Evolutionary conservation across 1,140 invertebrate species (phyloP), one percentile per base, ranked within the genome.

Genomic region (Hylyphantes graminicola): DNA sequence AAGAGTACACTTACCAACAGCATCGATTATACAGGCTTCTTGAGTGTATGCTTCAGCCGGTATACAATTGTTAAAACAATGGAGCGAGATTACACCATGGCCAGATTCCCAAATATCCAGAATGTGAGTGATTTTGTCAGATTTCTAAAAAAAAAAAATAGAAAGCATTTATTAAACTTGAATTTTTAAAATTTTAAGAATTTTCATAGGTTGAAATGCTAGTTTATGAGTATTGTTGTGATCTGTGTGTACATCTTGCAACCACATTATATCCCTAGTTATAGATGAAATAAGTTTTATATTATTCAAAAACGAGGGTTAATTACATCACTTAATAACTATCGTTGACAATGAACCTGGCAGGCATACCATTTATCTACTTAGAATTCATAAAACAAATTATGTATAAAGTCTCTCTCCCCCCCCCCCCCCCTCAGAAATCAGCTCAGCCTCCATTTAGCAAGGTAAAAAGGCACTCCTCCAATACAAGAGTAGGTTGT

Each of bases 21-120:
- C 94, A 87, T 96, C 94, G 19, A 99, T 97, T 92, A 99, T 98
- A 21, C 94, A 92, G 1, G 96, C 96, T 90, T 99, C 97, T 83
- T 97, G 91, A 0, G 96, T 97, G 87, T 95, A 96, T 4, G 97
- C 97, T 90, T 99, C 97, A 0, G 94, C 95, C 0, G 95, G 93
- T 82, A 96, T 95, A 2, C 95, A 93, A 90, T 97, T 97, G 87
- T 97, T 95, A 89, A 97, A 99, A 64, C 97, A 91, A 86, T 97
- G 95, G 0, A 98, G 90, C 82, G 96, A 97, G 5, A 99, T 92
- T 0, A 98, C 96, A 12, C 97, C 97, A 15, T 92, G 89, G 48
- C 93, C 93, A 86, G 92, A 90, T 7, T 92, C 91, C 97, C 97
- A 99, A 67, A 99, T 95, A 84, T 96, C 93, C 11, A 96, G 87